phyloP scores from a whole-genome alignment of 2,113 vertebrate species.

The Penelope pileata region DNA sequence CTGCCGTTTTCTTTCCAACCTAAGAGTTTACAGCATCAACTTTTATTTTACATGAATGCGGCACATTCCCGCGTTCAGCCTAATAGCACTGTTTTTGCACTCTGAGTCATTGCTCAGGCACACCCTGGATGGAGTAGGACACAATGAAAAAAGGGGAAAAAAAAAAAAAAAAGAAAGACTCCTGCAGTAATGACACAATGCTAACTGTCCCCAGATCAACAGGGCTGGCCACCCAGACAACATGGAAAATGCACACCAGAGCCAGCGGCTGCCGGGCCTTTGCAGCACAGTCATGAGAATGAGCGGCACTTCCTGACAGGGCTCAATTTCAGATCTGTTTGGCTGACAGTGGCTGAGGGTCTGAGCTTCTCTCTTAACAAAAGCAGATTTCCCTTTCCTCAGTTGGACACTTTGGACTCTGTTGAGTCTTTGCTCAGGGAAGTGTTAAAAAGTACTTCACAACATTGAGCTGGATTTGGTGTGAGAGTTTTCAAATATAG shows the following conservation, averaged over 20 bases:
- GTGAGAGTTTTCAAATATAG: not conserved
- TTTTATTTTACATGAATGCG: not conserved
- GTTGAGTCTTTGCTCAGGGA: not conserved
- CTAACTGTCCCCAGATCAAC: not conserved
- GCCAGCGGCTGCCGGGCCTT: not conserved
- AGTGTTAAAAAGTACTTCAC: not conserved
- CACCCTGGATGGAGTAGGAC: slow-evolving; percentile 23
- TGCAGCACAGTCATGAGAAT: not conserved
- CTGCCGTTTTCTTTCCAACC: not conserved
- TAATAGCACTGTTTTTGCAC: slow-evolving; percentile 20
- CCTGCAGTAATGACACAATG: not conserved
- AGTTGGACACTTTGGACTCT: not conserved
- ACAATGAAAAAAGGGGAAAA: not conserved
- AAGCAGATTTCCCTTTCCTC: not conserved
- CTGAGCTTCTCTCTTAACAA: not conserved
- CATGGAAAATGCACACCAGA: not conserved
- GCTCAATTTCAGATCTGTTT: not conserved
- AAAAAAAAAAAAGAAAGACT: not conserved
- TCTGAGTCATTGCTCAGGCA: slow-evolving; percentile 42
- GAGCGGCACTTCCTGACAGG: not conserved
- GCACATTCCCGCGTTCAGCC: not conserved
- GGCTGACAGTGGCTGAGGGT: not conserved
- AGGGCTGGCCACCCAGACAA: slow-evolving; percentile 19
- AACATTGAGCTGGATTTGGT: not conserved
- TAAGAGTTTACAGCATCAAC: not conserved